A percentile compares a stretch with the other conserved stretches of the same genome.
Conservation (phyloP, 2,888 invertebrate genomes). For the Eudemis profundana region DNA sequence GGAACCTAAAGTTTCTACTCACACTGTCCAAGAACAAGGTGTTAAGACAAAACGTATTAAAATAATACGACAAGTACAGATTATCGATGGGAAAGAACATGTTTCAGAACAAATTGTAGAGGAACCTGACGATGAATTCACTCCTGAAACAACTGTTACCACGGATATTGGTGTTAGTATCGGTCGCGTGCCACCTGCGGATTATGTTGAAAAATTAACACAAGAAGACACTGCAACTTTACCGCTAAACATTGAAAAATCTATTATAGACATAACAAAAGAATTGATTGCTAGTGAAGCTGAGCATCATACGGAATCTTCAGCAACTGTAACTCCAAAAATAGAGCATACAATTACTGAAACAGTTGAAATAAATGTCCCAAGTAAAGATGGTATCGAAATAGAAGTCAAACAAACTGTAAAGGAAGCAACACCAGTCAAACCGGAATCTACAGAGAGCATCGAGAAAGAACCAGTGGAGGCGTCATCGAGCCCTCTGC, state of each 20-base stretch:
- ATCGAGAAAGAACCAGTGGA: not conserved
- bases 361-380: slow-evolving; percentile 12
- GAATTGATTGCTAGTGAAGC: slow-evolving; percentile 46
- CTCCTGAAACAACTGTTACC: slow-evolving; percentile 63
- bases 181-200: slow-evolving; percentile 46
- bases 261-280: slow-evolving; percentile 44
- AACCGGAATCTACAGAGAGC: not conserved
- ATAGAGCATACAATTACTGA: slow-evolving; percentile 10
- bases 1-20: slow-evolving; percentile 68
- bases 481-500: slow-evolving; percentile 14
- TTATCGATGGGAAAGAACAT: slow-evolving; percentile 53
- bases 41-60: slow-evolving; percentile 73
- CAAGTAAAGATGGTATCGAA: not conserved
- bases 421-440: slow-evolving; percentile 3
- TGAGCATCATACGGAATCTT: slow-evolving; percentile 32
- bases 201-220: slow-evolving; percentile 13
- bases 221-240: not conserved
- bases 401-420: not conserved
- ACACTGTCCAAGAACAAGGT: slow-evolving; percentile 64
- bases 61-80: slow-evolving; percentile 48
- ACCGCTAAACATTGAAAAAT: not conserved
- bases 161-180: slow-evolving; percentile 65
- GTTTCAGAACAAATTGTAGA: slow-evolving; percentile 49
- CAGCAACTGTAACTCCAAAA: slow-evolving; percentile 40
- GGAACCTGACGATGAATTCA: slow-evolving; percentile 69